Evolutionary conservation across 2,113 vertebrate genomes (phyloP).

Genomic region (Aegithalos caudatus): DNA sequence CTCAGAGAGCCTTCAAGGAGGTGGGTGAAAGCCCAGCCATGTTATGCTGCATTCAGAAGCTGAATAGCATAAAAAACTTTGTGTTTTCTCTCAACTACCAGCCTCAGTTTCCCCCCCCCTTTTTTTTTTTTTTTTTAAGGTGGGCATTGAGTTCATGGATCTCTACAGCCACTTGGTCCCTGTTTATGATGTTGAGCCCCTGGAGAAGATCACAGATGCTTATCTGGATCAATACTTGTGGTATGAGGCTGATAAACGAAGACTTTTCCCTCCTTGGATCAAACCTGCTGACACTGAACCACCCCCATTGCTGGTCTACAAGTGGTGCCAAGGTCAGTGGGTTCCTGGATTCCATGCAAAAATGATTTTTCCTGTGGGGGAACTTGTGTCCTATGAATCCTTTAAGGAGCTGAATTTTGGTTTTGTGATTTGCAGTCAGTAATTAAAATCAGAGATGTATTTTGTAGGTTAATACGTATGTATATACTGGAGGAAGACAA

Average conservation of each 20-base stretch:
- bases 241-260: constrained; percentile 97
- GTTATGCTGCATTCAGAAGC: background rate
- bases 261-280: constrained; percentile 98
- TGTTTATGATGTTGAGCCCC: constrained; percentile 95
- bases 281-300: constrained; percentile 98
- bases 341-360: background rate
- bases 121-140: constrained; percentile 67
- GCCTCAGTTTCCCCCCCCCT: background rate
- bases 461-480: background rate
- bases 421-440: background rate
- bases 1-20: constrained; percentile 99
- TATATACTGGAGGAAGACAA: background rate
- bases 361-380: fast-evolving
- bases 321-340: constrained; percentile 96
- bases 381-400: background rate
- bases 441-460: background rate
- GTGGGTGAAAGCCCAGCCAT: constrained; percentile 46
- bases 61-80: background rate
- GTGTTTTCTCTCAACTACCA: background rate
- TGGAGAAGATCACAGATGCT: constrained; percentile 98
- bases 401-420: background rate
- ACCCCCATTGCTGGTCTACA: constrained; percentile 94
- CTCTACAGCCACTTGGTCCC: constrained; percentile 97
- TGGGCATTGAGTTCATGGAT: constrained; percentile 99
- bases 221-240: constrained; percentile 98